phyloP scores from a whole-genome alignment of 2,797 vertebrate species.

The Yasuhikotakia modesta region DNA sequence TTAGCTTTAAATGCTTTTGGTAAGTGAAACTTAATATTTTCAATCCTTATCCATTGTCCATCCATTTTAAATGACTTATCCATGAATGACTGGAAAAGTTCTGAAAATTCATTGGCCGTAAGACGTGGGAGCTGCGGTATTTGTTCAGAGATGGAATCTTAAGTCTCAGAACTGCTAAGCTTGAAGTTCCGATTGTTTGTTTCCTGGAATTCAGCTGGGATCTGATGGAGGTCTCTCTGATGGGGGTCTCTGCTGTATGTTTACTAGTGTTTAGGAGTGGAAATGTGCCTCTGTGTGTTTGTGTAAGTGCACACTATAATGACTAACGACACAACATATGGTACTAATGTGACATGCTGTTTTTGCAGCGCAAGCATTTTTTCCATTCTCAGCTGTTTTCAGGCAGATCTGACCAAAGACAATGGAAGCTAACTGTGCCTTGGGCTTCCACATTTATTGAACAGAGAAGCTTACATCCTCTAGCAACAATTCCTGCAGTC shows the following conservation, averaged over 20 bases:
- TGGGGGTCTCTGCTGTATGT: conserved; percentile 17
- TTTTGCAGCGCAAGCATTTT: conserved; percentile 11
- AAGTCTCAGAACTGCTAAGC: not conserved
- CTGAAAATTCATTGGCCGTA: not conserved
- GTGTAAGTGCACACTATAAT: not conserved
- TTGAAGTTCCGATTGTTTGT: not conserved
- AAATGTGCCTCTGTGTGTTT: conserved; percentile 15
- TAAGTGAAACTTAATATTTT: no score
- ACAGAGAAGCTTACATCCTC: conserved; percentile 6
- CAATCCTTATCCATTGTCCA: not conserved
- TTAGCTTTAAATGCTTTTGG: no score
- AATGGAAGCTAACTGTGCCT: conserved; percentile 16
- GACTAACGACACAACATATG: conserved; percentile 21
- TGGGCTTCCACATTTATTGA: conserved; percentile 1
- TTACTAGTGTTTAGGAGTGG: conserved; percentile 16
- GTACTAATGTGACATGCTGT: not conserved
- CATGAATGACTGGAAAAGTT: not conserved
- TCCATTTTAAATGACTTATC: not conserved
- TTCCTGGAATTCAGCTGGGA: not conserved
- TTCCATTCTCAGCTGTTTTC: conserved; percentile 43
- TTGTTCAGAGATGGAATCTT: conserved; percentile 6
- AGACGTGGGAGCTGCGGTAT: not conserved
- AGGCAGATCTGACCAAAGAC: not conserved
- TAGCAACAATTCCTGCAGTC: not conserved
- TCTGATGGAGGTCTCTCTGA: conserved; percentile 24